phyloP scores from a whole-genome alignment of 1,140 invertebrate species.

The Medauroidea extradentata region DNA sequence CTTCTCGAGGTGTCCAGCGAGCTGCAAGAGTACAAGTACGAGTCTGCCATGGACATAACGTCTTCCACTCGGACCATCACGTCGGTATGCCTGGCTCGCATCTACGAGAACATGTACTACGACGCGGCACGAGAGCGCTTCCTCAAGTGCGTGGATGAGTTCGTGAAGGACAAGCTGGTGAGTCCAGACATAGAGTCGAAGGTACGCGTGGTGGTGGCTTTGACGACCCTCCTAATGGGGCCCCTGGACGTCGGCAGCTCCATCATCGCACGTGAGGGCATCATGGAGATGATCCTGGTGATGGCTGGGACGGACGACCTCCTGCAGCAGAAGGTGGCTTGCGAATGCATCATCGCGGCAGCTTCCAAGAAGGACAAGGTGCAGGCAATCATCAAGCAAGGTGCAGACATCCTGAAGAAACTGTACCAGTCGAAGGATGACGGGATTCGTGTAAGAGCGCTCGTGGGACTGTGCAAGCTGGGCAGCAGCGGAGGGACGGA shows the following conservation, averaged over 20 bases:
- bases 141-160: conserved; percentile 75
- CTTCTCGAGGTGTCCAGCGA: conserved; percentile 87
- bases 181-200: conserved; percentile 87
- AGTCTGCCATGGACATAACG: conserved; percentile 86
- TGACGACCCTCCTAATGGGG: conserved; percentile 87
- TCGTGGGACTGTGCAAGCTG: conserved; percentile 95
- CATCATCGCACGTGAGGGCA: conserved; percentile 85
- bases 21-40: conserved; percentile 83
- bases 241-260: conserved; percentile 92
- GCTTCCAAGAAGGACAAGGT: conserved; percentile 98
- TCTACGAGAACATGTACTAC: conserved; percentile 94
- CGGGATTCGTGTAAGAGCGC: conserved; percentile 79
- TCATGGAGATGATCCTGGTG: conserved; percentile 94
- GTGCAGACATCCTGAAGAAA: conserved; percentile 90
- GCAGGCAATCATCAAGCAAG: conserved; percentile 82
- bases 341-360: conserved; percentile 94
- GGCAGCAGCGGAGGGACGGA: conserved; percentile 96
- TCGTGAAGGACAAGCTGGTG: conserved; percentile 81
- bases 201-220: conserved; percentile 78
- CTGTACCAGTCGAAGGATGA: conserved; percentile 91
- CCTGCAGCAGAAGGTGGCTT: conserved; percentile 88
- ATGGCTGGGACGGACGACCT: conserved; percentile 86
- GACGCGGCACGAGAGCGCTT: conserved; percentile 78
- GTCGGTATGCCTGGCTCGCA: conserved; percentile 77
- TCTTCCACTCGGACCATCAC: conserved; percentile 80